Percentiles rank a stretch among this genome's conserved stretches.
These are phyloP conservation scores for Agonopterix arenella DNA, from an alignment of 2,888 invertebrate species.

Conservation along the genomic window DNA sequence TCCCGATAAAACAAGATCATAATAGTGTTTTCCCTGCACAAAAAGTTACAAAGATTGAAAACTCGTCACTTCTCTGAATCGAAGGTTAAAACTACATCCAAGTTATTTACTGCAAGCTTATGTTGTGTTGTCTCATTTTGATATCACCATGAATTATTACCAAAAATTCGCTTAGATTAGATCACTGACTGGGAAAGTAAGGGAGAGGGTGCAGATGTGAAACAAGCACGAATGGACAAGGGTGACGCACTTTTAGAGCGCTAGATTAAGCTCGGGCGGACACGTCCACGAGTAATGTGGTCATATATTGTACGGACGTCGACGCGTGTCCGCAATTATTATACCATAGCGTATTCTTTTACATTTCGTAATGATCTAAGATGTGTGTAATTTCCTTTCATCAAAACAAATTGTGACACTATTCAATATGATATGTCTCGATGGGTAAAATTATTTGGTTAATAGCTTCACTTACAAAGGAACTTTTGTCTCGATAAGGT, in stretches of 20 bases:
- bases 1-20: not conserved
- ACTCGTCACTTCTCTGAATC: too few relatives aligned
- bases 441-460: too few relatives aligned
- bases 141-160: too few relatives aligned
- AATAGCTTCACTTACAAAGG: too few relatives aligned
- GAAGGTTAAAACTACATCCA: too few relatives aligned
- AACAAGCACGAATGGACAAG: slow-evolving; percentile 40
- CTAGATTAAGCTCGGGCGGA: slow-evolving; percentile 68
- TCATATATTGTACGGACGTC: slow-evolving; percentile 68
- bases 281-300: slow-evolving; percentile 73
- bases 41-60: too few relatives aligned
- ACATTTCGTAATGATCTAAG: slow-evolving; percentile 12
- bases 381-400: slow-evolving; percentile 3
- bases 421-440: too few relatives aligned
- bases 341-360: slow-evolving; percentile 29
- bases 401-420: slow-evolving; percentile 1
- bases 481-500: too few relatives aligned
- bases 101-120: too few relatives aligned
- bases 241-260: slow-evolving; percentile 61
- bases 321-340: slow-evolving; percentile 66
- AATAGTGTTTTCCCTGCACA: too few relatives aligned
- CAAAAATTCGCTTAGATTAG: slow-evolving; percentile 12
- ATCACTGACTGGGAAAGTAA: slow-evolving; percentile 6
- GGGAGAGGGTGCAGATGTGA: slow-evolving; percentile 37
- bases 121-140: too few relatives aligned